Percentiles rank a stretch among this genome's conserved stretches.
phyloP scores from a whole-genome alignment of 2,888 invertebrate species.

The Latheticus oryzae region DNA sequence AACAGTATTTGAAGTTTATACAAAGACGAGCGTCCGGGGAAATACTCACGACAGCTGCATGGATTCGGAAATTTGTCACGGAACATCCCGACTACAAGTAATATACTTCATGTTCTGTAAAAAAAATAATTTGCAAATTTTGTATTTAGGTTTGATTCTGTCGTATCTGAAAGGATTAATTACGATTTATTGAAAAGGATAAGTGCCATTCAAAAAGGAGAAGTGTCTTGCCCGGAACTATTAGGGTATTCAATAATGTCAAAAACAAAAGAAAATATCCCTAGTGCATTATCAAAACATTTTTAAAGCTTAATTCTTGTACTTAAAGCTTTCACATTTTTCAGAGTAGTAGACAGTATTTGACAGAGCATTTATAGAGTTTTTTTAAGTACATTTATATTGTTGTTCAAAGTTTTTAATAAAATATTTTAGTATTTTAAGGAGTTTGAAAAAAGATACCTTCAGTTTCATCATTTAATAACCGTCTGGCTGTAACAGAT shows the following conservation, averaged over 20 bases:
- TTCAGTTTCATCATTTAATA: conserved; percentile 45
- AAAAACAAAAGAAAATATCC: conserved; percentile 89
- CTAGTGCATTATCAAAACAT: conserved; percentile 72
- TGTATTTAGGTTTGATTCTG: conserved; percentile 82
- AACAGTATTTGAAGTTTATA: conserved; percentile 95
- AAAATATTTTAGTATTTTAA: conserved; percentile 32
- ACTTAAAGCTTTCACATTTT: conserved; percentile 28
- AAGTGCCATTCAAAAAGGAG: conserved; percentile 79
- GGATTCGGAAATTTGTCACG: conserved; percentile 92
- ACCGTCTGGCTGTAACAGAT: conserved; percentile 58
- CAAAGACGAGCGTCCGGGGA: conserved; percentile 89
- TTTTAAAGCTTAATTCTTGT: conserved; percentile 32
- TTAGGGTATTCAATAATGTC: conserved; percentile 79
- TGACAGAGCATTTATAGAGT: conserved; percentile 27
- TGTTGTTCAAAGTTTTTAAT: conserved; percentile 29
- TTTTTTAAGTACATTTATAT: conserved; percentile 20
- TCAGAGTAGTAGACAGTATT: conserved; percentile 27
- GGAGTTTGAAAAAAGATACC: not conserved
- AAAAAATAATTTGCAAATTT: conserved; percentile 32
- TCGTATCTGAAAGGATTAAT: conserved; percentile 87
- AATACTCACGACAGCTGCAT: conserved; percentile 91
- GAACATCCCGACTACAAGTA: conserved; percentile 92
- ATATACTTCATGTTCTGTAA: no score
- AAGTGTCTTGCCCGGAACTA: conserved; percentile 78
- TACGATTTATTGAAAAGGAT: conserved; percentile 89